Base-by-base conservation (phyloP, 2,797 vertebrate species). In the Gadopsis bispinosus region DNA sequence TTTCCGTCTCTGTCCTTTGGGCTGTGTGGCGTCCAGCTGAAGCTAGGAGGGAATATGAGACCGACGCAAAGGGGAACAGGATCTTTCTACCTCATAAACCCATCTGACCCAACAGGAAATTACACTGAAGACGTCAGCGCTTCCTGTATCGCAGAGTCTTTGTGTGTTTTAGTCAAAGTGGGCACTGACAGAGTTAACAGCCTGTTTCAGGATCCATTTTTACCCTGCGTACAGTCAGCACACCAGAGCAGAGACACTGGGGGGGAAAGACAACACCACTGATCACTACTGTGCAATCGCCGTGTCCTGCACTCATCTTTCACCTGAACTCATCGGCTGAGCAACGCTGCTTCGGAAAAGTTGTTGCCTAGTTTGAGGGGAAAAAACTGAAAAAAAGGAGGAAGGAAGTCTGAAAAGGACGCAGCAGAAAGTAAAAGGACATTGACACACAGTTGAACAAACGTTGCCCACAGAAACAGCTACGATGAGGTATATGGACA, bases 91-190 rank as follows among this genome's bases (percentile, higher is more conserved):
- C 59, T 59, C 73, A 51, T 75, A 55, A 22, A 73, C 26, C 8
- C n/a, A 16, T 69, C 78, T 82, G 81, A 81, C 87, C 86, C 79
- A 90, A 92, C 83, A 94, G 93, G 94, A 94, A 94, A 77, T 64
- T 29, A 54, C 58, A 35, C 1, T 70, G 66, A 60, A 75, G 75
- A 59, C 71, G 55, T 58, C 58, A 53, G 26, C 73, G 73, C 81
- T 88, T 87, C 87, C 87, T 81, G 73, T 70, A 20, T 61, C 11
- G 26, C 26, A 47, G 20, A 14, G 14, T 20, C 66, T 77, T 19
- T 33, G 14, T 73, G 51, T n/a, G 48, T 55, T 73, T 20, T 39
- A 54, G 35, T 47, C 11, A 13, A 16, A 26, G 7, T 16, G 16
- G 31, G 7, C 19, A 29, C 48, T 48, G 66, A 75, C 59, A 62